Conservation (phyloP, 2,797 vertebrate genomes). For the Chaetophractus vellerosus region DNA sequence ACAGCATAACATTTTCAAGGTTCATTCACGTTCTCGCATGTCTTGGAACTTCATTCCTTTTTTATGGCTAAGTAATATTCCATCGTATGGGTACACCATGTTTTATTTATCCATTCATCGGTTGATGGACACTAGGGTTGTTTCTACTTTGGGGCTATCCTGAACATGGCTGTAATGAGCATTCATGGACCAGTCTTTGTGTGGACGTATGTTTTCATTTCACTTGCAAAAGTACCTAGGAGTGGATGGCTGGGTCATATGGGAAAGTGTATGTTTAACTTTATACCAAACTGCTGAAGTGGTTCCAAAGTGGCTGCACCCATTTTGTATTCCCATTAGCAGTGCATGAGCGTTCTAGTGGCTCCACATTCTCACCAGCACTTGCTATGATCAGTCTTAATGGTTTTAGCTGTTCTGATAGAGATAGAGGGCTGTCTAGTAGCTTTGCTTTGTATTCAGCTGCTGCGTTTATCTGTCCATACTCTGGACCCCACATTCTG, state of each 20-base stretch:
- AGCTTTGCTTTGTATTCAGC: not conserved
- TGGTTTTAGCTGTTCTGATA: not conserved
- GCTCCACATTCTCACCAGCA: not conserved
- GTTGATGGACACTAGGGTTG: not conserved
- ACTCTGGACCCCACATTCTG: not conserved
- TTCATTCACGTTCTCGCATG: not conserved
- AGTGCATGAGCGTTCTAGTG: not conserved
- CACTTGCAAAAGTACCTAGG: not conserved
- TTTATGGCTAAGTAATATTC: not conserved
- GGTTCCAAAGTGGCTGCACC: not conserved
- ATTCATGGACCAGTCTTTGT: not conserved
- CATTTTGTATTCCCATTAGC: not conserved
- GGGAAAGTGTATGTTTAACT: not conserved
- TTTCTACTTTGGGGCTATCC: not conserved
- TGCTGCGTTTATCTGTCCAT: not conserved
- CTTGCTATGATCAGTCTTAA: not conserved
- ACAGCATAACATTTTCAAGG: not conserved
- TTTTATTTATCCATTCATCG: not conserved
- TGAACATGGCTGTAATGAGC: not conserved
- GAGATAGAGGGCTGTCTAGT: not conserved
- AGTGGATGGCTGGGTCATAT: not conserved
- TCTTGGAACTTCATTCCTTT: not conserved
- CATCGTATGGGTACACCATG: accelerated
- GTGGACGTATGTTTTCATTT: not conserved
- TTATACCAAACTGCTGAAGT: not conserved